Conservation (phyloP, 2,113 vertebrate genomes). For the Rissa tridactyla region DNA sequence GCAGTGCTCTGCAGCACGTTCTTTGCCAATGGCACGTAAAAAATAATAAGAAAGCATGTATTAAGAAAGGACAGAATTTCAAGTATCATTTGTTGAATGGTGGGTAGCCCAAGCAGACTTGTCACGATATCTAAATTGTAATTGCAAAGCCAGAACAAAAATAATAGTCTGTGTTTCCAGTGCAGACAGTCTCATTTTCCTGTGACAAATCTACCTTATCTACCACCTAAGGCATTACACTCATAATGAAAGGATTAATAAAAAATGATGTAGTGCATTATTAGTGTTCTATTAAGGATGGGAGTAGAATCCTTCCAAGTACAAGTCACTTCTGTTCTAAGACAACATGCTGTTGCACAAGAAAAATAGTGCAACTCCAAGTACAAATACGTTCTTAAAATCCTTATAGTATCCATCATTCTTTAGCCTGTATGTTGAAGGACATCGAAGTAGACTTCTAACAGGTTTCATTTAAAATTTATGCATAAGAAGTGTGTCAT, state of each 20-base stretch:
- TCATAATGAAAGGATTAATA: constrained; percentile 56
- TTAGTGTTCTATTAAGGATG: constrained; percentile 11
- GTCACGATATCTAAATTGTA: constrained; percentile 49
- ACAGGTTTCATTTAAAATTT: background rate
- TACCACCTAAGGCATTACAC: constrained; percentile 47
- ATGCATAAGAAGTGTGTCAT: background rate
- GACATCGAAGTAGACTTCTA: background rate
- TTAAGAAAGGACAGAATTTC: background rate
- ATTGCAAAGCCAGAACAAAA: constrained; percentile 61
- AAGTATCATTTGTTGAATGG: constrained; percentile 41
- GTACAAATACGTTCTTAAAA: background rate
- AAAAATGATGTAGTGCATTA: constrained; percentile 47
- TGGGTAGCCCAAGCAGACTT: constrained; percentile 19
- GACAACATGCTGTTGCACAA: background rate
- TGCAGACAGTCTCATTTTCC: constrained; percentile 59
- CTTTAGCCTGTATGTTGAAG: background rate
- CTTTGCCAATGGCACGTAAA: background rate
- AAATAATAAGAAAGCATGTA: constrained; percentile 22
- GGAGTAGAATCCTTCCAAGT: constrained; percentile 4
- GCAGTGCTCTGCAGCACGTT: constrained; percentile 26
- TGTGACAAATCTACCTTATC: constrained; percentile 56
- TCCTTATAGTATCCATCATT: background rate
- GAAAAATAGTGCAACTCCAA: background rate
- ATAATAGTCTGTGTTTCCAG: constrained; percentile 40
- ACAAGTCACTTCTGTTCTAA: background rate